phyloP scores from a whole-genome alignment of 2,113 vertebrate genomes.

The Hoplias malabaricus region DNA sequence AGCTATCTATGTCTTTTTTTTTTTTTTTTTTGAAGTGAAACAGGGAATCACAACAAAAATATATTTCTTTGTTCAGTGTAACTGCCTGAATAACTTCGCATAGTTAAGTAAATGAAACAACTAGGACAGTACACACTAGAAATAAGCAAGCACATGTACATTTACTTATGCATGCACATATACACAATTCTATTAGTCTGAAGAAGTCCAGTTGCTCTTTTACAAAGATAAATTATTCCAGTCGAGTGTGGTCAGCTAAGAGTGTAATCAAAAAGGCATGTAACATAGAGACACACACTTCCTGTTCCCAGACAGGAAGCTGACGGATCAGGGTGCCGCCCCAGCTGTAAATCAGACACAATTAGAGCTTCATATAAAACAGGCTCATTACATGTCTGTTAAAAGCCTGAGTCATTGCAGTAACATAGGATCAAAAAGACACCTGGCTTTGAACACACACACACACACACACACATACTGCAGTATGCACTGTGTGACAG shows the following conservation, averaged over 20 bases:
- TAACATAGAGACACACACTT: not conserved
- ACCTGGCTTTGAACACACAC: slow-evolving; percentile 1
- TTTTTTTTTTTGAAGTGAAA: no score
- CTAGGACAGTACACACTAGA: not conserved
- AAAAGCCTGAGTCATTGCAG: slow-evolving; percentile 26
- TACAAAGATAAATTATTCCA: not conserved
- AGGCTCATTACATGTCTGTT: slow-evolving; percentile 29
- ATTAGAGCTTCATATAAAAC: slow-evolving; percentile 20
- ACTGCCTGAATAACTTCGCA: no score
- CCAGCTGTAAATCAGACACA: slow-evolving; percentile 7
- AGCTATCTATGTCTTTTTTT: no score
- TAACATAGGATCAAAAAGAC: slow-evolving; percentile 24
- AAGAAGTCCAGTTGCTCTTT: not conserved
- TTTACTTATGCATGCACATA: not conserved
- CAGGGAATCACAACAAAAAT: no score
- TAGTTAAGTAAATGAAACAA: not conserved
- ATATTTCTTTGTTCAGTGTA: not conserved
- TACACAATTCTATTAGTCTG: not conserved
- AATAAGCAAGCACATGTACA: not conserved
- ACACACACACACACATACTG: not conserved
- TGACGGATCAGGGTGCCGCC: not conserved
- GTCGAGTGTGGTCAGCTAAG: not conserved
- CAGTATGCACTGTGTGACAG: not conserved
- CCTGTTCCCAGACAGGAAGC: slow-evolving; percentile 7
- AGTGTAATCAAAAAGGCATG: slow-evolving; percentile 15